Evolutionary conservation across 2,797 vertebrate species (phyloP).

Genomic region (Rachycentron canadum): DNA sequence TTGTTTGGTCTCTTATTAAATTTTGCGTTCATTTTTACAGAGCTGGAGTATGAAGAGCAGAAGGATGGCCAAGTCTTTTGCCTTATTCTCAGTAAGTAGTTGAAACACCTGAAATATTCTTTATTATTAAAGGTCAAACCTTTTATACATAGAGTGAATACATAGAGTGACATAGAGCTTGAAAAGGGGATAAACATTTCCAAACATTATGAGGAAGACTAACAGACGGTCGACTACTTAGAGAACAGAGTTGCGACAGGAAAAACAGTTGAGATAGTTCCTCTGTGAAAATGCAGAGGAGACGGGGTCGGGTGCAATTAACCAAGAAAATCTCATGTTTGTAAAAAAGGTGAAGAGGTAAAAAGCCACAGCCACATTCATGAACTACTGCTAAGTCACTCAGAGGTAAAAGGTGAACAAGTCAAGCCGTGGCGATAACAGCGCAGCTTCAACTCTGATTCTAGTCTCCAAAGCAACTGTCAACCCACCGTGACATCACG

Average conservation of each 20-base stretch:
- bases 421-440: background rate
- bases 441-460: background rate
- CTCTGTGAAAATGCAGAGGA: background rate
- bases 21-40: background rate
- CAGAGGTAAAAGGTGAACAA: background rate
- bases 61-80: background rate
- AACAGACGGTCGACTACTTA: background rate
- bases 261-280: background rate
- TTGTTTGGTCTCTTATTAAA: no score
- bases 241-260: background rate
- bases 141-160: no score
- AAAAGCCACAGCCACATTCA: conserved; percentile 1
- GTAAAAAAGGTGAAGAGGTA: conserved; percentile 1
- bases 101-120: background rate
- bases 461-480: no score
- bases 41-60: background rate
- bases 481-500: no score
- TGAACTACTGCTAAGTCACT: background rate
- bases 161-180: background rate
- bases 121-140: background rate
- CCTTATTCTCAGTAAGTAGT: background rate
- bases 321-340: conserved; percentile 1
- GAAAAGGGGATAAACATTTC: background rate
- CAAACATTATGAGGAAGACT: background rate
- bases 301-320: background rate